A percentile compares a stretch with the other conserved stretches of the same genome.
Evolutionary conservation across 1,140 invertebrate species (phyloP).

Genomic region (Macrobrachium nipponense): DNA sequence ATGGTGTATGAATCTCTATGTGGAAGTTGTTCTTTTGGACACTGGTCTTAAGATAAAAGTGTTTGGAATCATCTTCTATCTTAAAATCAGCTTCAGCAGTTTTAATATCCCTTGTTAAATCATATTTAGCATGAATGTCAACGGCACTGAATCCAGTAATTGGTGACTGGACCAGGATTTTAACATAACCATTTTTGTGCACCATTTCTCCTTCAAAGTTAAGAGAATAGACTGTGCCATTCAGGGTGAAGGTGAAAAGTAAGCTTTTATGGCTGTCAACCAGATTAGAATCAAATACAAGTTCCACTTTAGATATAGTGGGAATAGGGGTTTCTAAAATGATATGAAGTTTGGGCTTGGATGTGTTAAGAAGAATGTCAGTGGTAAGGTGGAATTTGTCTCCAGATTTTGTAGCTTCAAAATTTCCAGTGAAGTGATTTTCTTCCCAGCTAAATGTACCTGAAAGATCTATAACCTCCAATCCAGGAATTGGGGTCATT

Average conservation of each 20-base stretch:
- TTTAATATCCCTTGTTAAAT: slow-evolving; percentile 19
- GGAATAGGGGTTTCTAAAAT: background rate
- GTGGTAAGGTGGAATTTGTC: background rate
- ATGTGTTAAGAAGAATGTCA: background rate
- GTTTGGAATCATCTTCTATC: background rate
- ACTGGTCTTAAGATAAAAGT: background rate
- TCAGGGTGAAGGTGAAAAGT: background rate
- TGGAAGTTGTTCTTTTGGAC: slow-evolving; percentile 11
- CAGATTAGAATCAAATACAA: background rate
- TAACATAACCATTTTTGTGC: background rate
- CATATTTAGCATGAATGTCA: background rate
- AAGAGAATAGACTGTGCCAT: background rate
- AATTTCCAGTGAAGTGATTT: background rate
- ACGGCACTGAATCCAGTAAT: background rate
- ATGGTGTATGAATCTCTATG: background rate
- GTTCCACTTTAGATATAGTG: background rate
- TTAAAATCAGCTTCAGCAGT: background rate
- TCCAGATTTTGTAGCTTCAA: background rate
- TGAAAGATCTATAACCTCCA: background rate
- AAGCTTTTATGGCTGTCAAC: background rate
- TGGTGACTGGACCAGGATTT: background rate
- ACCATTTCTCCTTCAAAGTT: background rate
- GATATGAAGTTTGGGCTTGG: background rate
- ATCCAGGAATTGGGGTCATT: background rate
- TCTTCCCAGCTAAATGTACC: background rate